Percentiles rank a stretch among this genome's conserved stretches.
Evolutionary conservation across 2,113 vertebrate species (phyloP).

Genomic region (Silurus meridionalis): DNA sequence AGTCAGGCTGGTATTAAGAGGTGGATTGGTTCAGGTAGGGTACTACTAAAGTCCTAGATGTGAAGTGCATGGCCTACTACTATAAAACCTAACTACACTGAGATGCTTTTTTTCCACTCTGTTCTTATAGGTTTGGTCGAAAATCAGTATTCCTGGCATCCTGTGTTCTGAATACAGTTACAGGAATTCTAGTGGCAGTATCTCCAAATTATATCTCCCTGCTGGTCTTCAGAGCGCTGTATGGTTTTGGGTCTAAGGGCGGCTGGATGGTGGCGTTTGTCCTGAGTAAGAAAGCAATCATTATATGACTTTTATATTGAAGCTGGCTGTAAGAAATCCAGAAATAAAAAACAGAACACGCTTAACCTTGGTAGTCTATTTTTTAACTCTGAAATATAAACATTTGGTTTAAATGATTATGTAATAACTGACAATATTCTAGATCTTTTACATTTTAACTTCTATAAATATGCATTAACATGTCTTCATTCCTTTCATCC

Average conservation of each 20-base stretch:
- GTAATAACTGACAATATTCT: neutral
- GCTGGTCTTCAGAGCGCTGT: constrained; percentile 85
- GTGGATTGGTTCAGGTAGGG: too few species aligned
- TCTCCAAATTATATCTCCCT: constrained; percentile 82
- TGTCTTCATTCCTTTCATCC: too few species aligned
- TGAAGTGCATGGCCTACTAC: too few species aligned
- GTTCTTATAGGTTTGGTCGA: constrained; percentile 83
- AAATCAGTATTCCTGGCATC: constrained; percentile 84
- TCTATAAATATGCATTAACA: too few species aligned
- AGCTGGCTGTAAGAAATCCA: neutral
- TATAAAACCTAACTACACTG: neutral
- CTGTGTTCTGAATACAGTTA: constrained; percentile 79
- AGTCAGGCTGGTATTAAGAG: too few species aligned
- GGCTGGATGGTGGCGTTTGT: constrained; percentile 92
- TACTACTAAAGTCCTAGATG: too few species aligned
- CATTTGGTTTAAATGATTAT: too few species aligned
- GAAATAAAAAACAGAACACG: neutral
- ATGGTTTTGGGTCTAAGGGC: constrained; percentile 89
- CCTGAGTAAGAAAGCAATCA: constrained; percentile 77
- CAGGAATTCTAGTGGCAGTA: constrained; percentile 85
- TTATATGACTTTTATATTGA: neutral
- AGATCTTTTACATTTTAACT: neutral
- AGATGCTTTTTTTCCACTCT: neutral
- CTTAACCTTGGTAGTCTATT: neutral
- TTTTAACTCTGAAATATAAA: too few species aligned